Base-by-base conservation (phyloP, 2,888 invertebrate genomes). In the Scaptomyza caliginosa region DNA sequence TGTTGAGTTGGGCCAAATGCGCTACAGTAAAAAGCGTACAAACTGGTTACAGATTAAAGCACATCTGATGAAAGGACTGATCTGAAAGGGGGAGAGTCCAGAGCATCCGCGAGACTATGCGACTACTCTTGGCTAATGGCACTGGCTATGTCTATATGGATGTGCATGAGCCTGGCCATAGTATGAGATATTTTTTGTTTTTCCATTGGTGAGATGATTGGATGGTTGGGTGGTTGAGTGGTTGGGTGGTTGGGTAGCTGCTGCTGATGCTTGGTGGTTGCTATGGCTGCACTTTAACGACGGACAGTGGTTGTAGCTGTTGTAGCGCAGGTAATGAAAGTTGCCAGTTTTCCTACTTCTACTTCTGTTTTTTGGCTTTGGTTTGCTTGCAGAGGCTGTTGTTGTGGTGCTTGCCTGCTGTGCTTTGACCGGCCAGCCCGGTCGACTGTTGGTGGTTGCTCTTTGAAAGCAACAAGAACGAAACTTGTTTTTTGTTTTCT, bases 271-370 rank as follows among this genome's bases (percentile, higher is more conserved):
- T 21, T 36, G 28, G 23, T 34, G 57, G 21, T 40, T 40, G 36
- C 24, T 21, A 16, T 43, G 42, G 40, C 51, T 71, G 72, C 72
- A 70, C 42, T 74, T 21, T 21, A 21, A 21, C 21, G n/a, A 32
- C 59, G 68, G 34, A 60, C 70, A 68, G 70, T 71, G 75, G 75
- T 6, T 24, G 4, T 74, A 63, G 71, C 42, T 70, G 11, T 16
- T 34, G 54, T 43, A 63, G 45, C 38, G 56, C 72, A 72, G 72
- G 72, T 72, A 72, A 72, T 59, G 77, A 72, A 72, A 76, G 77
- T 72, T 71, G 55, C 72, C 77, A 71, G 58, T 56, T 64, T 43
- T 34, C 8, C 8, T 16, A n/a, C n/a, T n/a, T n/a, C n/a, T n/a
- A n/a, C 6, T 16, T 16, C 16, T 16, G 1, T 16, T 8, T 7